Conservation (phyloP, 1,140 invertebrate genomes). For the Scaptomyza montana region DNA sequence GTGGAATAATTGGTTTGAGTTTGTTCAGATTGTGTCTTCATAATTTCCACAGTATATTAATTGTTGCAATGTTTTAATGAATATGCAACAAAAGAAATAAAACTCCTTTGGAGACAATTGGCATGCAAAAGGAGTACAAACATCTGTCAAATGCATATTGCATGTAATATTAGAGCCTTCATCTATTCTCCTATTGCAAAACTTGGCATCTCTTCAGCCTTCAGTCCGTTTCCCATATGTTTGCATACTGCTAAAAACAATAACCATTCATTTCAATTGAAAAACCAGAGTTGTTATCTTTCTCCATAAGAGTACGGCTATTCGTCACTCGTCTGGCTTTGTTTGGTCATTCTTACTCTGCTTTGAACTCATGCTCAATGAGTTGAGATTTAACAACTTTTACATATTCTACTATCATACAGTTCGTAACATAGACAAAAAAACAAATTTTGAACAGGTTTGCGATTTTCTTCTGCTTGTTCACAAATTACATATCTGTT, state of each 20-base stretch:
- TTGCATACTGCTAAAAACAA: constrained; percentile 58
- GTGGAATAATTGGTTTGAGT: too few relatives aligned
- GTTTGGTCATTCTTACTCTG: neutral
- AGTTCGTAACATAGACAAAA: neutral
- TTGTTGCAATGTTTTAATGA: too few relatives aligned
- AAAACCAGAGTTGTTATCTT: constrained; percentile 25
- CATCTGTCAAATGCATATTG: neutral
- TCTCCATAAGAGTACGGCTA: constrained; percentile 9
- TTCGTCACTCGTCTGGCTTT: constrained; percentile 29
- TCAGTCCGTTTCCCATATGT: constrained; percentile 61
- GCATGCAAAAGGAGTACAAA: neutral
- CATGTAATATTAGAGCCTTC: neutral
- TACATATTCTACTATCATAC: constrained; percentile 14
- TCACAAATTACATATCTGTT: neutral
- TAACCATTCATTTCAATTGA: constrained; percentile 54
- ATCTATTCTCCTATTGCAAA: constrained; percentile 40
- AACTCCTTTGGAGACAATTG: too few relatives aligned
- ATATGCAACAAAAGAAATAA: too few relatives aligned
- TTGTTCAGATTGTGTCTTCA: too few relatives aligned
- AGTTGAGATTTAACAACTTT: constrained; percentile 15
- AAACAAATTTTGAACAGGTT: constrained; percentile 4
- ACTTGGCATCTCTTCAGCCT: too few relatives aligned
- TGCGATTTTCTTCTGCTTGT: neutral
- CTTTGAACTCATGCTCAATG: constrained; percentile 3
- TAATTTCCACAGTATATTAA: too few relatives aligned